Evolutionary conservation across 2,797 vertebrate species (phyloP).

Genomic region (Loriculus beryllinus): DNA sequence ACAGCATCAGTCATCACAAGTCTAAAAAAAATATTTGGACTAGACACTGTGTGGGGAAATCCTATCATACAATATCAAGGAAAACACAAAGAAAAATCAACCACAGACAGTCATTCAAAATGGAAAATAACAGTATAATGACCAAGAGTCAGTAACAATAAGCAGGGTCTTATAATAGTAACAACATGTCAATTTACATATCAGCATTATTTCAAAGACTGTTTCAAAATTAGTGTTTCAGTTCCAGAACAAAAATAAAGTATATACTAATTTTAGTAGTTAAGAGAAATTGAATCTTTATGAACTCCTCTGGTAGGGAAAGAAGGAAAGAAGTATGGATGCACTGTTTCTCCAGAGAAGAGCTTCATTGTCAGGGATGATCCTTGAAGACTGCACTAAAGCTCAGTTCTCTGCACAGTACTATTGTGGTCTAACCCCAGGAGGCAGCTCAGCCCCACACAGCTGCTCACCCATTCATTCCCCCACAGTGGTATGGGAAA

Average conservation of each 20-base stretch:
- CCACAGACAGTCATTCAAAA: background rate
- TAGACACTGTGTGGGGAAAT: background rate
- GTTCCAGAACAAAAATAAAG: background rate
- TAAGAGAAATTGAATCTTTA: background rate
- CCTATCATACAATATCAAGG: background rate
- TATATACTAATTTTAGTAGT: background rate
- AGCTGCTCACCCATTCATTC: background rate
- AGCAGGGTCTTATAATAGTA: background rate
- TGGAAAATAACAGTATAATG: background rate
- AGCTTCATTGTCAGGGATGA: background rate
- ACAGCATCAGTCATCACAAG: background rate
- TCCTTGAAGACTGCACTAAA: background rate
- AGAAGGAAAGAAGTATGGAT: background rate
- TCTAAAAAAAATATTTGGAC: background rate
- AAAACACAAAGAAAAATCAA: background rate
- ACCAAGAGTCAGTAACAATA: background rate
- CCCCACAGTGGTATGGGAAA: background rate
- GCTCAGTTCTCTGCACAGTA: background rate
- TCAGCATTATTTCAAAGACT: background rate
- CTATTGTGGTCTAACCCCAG: background rate
- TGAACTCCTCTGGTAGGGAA: background rate
- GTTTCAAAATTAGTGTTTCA: background rate
- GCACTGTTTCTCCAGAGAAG: background rate
- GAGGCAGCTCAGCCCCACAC: background rate
- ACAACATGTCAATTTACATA: background rate